These are phyloP conservation scores for Eristalinus sepulchralis DNA, from an alignment of 2,888 invertebrate genomes.

Conservation along the genomic window DNA sequence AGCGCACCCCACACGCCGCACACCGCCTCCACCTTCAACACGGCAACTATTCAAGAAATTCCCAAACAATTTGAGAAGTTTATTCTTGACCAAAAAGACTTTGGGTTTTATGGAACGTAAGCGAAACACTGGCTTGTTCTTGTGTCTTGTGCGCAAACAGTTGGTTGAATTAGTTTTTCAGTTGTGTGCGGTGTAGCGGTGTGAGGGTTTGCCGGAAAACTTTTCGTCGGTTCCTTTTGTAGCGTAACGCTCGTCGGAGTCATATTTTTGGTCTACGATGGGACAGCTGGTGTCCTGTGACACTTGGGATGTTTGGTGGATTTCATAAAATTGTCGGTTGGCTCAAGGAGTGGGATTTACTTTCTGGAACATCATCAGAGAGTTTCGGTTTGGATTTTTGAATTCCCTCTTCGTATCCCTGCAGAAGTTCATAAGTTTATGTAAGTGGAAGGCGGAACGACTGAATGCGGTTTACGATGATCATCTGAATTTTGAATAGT, in stretches of 20 bases:
- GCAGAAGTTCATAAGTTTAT: neutral
- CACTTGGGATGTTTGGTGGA: neutral
- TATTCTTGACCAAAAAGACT: conserved; percentile 68
- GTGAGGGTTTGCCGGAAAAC: conserved; percentile 9
- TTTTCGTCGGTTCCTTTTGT: neutral
- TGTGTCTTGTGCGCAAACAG: conserved; percentile 39
- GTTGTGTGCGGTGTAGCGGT: conserved; percentile 36
- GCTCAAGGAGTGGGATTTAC: neutral
- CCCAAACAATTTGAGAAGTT: conserved; percentile 66
- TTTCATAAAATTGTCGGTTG: neutral
- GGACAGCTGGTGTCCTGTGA: neutral
- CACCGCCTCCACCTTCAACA: conserved; percentile 18
- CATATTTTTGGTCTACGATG: conserved; percentile 28
- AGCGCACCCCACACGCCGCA: neutral
- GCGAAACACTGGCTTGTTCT: conserved; percentile 1
- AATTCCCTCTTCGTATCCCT: neutral
- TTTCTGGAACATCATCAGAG: neutral
- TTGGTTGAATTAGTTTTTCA: conserved; percentile 63
- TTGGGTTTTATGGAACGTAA: conserved; percentile 25
- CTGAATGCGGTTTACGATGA: too few species aligned
- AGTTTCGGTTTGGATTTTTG: neutral
- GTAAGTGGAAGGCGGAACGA: neutral
- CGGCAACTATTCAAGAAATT: conserved; percentile 67
- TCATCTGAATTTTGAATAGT: too few species aligned
- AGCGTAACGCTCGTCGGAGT: neutral